Base-by-base conservation (phyloP, 2,888 invertebrate genomes). In the Tenthredo mesomela region DNA sequence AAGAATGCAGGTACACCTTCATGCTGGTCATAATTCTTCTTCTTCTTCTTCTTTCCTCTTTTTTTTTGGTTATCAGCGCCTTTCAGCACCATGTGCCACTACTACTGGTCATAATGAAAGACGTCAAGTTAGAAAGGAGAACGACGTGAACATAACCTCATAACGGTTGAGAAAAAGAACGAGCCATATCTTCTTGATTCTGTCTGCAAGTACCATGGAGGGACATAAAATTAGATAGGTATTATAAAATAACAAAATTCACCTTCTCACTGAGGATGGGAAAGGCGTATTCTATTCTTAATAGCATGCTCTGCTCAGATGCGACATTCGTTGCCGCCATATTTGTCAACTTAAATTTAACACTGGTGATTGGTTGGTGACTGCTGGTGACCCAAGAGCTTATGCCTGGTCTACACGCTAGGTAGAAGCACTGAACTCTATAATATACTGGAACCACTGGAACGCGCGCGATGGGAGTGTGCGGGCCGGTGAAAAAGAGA, bases 181-280 rank as follows among this genome's bases (percentile, higher is more conserved):
- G 73, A 25, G 25, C 43, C 7, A 33, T 18, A 25, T n/a, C 0
- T 54, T 54, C 9, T 33, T 77, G 3, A 50, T 82, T 61, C 61
- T 58, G 18, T 70, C n/a, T 73, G 54, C 40, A 9, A 58, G 37
- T 84, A 58, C 43, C 10, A 65, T 67, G 6, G 2, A 67, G 33
- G 29, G 1, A 54, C 21, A 18, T 29, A n/a, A 73, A 40, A 7
- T 9, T 82, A 25, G 5, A 9, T 67, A 21, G 25, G 40, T 15
- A 80, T 25, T 70, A 54, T 61, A 77, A 25, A 43, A 25, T 71
- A 77, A 84, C 78, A 1, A 77, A n/a, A 65, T 37, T 40, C 54
- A 91, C 90, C 88, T 91, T 87, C 40, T 87, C 89, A 21, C 88
- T 87, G 15, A 91, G 85, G 87, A 92, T 90, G 18, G 92, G 92